Conservation (phyloP, 1,140 invertebrate genomes). For the Brachystomella parvula region DNA sequence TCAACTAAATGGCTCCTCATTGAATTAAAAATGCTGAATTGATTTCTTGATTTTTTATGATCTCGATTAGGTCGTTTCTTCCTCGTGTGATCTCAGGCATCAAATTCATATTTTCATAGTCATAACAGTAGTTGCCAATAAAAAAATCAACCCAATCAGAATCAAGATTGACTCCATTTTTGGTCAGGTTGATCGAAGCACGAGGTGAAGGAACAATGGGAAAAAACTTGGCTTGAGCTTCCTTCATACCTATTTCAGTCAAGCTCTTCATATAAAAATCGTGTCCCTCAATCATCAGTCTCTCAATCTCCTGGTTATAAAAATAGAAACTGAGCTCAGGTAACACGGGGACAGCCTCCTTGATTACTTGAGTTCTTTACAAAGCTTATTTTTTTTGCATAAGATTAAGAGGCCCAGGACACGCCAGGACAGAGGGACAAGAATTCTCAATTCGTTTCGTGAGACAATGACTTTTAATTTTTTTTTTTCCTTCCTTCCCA, state of each 20-base stretch:
- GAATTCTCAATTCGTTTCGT: not conserved
- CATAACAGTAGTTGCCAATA: too few species aligned
- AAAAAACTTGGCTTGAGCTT: not conserved
- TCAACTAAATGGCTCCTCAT: too few species aligned
- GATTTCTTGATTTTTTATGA: not conserved
- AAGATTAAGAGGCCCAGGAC: not conserved
- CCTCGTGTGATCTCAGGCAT: too few species aligned
- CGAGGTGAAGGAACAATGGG: not conserved
- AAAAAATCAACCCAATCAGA: not conserved
- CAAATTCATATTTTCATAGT: too few species aligned
- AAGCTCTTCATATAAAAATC: not conserved
- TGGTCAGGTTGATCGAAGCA: not conserved
- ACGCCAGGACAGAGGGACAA: not conserved
- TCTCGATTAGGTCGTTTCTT: too few species aligned
- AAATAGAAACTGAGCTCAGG: not conserved
- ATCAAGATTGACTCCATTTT: constrained; percentile 3
- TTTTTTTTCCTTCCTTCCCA: too few species aligned
- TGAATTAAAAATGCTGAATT: not conserved
- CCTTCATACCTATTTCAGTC: not conserved
- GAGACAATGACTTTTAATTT: constrained; percentile 5
- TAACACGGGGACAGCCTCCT: not conserved
- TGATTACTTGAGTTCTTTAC: not conserved
- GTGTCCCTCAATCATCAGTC: too few species aligned
- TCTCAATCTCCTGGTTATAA: not conserved
- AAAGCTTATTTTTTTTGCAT: not conserved